Percentiles rank a stretch among this genome's conserved stretches.
Conservation (phyloP, 2,113 vertebrate species). For the Malurus alboscapulatus region DNA sequence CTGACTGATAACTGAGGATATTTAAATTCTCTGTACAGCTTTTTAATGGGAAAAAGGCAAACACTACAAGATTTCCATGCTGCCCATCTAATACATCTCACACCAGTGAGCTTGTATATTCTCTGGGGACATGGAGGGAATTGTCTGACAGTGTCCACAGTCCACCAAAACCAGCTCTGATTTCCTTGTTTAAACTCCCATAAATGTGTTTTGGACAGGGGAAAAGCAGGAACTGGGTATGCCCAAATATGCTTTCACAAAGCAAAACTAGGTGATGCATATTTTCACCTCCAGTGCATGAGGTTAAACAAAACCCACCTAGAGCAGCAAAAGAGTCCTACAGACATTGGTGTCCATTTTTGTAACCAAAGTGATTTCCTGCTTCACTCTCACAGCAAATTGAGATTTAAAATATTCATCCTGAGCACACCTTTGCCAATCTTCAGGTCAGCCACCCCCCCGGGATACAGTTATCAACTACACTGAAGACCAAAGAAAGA, state of each 20-base stretch:
- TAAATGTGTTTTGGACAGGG: neutral
- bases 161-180: neutral
- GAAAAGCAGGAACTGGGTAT: neutral
- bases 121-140: neutral
- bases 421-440: neutral
- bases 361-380: neutral
- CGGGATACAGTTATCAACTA: neutral
- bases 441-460: neutral
- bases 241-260: neutral
- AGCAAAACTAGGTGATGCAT: neutral
- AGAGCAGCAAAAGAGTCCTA: neutral
- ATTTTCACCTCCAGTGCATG: neutral
- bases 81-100: neutral
- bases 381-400: neutral
- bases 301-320: neutral
- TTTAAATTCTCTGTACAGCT: neutral
- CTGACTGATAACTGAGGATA: neutral
- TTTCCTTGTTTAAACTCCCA: neutral
- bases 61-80: neutral
- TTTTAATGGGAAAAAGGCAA: neutral
- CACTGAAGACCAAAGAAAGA: neutral
- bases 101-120: neutral
- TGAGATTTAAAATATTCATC: neutral
- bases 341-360: neutral
- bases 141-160: rapidly evolving